Base-by-base conservation (phyloP, 2,797 vertebrate species). In the Pterois miles region DNA sequence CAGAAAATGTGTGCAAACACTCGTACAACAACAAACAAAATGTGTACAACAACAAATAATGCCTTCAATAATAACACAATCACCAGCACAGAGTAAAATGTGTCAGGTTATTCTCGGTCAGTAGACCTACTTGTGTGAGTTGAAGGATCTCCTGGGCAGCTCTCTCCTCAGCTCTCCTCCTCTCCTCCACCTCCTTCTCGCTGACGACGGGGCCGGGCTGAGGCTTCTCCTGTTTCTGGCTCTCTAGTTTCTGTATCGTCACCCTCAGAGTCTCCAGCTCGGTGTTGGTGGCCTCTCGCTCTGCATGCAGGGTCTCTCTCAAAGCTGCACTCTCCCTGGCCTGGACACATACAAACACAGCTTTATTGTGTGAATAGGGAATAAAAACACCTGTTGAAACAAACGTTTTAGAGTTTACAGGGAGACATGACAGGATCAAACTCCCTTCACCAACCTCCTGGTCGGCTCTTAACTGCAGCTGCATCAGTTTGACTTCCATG, bases 401-500 rank as follows among this genome's bases (percentile, higher is more conserved):
- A 20, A 1, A 40, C 7, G 36, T 66, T 43, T 65, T 23, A 40
- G 34, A 13, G 18, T 14, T 68, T 11, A 16, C 34, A 50, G 34
- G 11, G 6, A 36, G 22, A 14, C 9, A 48, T 23, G 33, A n/a
- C 3, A 52, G 27, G 29, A 8, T 60, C 20, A 63, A 11, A 14
- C 34, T 31, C 53, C 9, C 8, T 29, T 38, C 38, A 63, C 86
- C 62, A 75, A 96, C 95, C 93, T 95, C 91, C 71, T 96, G 93
- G 29, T 95, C 95, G 8, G 95, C 94, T 74, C 87, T 89, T 34
- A 94, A 43, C 93, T 96, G 96, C 74, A 97, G 91, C 90, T 96
- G 95, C 31, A 96, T 94, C 89, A 95, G 90, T 88, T 96, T 95
- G 80, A 95, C 93, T 76, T 96, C 96, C 95, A 94, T 94, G 81